These are phyloP conservation scores for Puffinus mauretanicus DNA, from an alignment of 2,113 vertebrate species.

Conservation along the genomic window DNA sequence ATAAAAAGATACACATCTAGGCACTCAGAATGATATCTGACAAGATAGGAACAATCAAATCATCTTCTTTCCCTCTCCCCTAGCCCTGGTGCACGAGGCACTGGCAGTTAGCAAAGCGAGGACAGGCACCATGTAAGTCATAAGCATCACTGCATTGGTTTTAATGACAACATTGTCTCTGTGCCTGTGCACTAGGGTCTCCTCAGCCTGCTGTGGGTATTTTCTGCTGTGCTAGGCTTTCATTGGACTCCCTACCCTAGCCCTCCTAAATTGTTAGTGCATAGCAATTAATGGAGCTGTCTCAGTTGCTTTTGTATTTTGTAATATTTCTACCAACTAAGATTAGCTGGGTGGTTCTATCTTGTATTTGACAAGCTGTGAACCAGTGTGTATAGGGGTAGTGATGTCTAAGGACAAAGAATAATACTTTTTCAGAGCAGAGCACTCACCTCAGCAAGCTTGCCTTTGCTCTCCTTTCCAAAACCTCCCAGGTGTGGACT, in stretches of 20 bases:
- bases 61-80: background rate
- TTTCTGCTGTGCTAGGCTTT: background rate
- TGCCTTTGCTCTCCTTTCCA: background rate
- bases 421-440: background rate
- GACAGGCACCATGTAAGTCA: background rate
- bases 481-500: background rate
- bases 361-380: background rate
- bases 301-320: background rate
- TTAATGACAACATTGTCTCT: background rate
- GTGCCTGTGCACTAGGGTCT: background rate
- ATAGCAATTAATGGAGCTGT: background rate
- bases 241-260: background rate
- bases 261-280: background rate
- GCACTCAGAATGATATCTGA: background rate
- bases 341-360: background rate
- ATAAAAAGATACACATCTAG: background rate
- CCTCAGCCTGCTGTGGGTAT: background rate
- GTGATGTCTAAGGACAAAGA: background rate
- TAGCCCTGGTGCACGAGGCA: background rate
- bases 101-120: background rate
- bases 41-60: background rate
- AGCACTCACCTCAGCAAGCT: background rate
- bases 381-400: background rate
- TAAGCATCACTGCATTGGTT: background rate
- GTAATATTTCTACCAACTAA: background rate